A percentile compares a stretch with the other conserved stretches of the same genome.
phyloP scores from a whole-genome alignment of 2,888 invertebrate genomes.

The Sabellastarte sp. region DNA sequence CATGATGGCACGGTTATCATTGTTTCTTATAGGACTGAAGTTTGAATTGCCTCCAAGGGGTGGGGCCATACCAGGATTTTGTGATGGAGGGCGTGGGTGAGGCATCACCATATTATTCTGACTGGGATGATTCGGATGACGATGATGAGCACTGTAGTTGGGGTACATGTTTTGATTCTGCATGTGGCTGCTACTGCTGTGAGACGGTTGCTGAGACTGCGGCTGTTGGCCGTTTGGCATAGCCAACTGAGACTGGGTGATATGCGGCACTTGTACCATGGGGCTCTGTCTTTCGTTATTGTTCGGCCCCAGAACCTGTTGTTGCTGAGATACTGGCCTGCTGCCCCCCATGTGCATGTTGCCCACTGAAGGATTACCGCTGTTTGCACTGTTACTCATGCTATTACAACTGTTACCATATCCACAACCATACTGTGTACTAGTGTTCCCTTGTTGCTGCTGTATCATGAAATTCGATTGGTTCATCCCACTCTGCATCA shows the following conservation, averaged over 20 bases:
- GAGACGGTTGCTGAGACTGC: neutral
- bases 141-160: neutral
- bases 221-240: neutral
- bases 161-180: neutral
- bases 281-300: constrained; percentile 42
- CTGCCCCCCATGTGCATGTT: neutral
- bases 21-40: constrained; percentile 13
- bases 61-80: neutral
- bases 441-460: neutral
- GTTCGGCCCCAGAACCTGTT: too few species aligned
- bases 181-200: neutral
- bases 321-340: neutral
- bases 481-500: constrained; percentile 1
- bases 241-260: constrained; percentile 56
- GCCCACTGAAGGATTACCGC: neutral
- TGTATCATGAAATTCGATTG: neutral
- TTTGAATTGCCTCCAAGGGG: constrained; percentile 23
- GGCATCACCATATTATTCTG: neutral
- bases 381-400: too few species aligned
- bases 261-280: constrained; percentile 55
- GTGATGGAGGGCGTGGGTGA: neutral
- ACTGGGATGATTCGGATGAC: neutral
- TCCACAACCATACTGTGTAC: neutral
- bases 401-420: too few species aligned
- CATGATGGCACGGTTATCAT: neutral